Evolutionary conservation across 2,113 vertebrate species (phyloP).

Genomic region (Pterocles burchelli): DNA sequence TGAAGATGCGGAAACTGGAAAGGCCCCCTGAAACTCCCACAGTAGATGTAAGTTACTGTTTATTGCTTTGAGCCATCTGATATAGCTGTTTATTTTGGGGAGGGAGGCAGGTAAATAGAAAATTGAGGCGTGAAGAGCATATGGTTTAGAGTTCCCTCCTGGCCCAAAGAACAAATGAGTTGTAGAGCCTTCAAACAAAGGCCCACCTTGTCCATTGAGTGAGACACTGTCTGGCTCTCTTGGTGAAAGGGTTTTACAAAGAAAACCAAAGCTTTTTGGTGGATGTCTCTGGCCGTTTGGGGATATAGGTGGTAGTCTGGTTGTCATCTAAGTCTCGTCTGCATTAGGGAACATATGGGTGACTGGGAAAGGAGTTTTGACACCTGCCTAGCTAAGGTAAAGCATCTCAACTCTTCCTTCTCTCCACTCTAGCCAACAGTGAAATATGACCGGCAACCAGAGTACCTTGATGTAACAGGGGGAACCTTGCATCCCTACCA

Average conservation of each 20-base stretch:
- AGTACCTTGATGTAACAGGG: constrained; percentile 91
- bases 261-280: neutral
- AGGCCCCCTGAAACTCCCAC: constrained; percentile 93
- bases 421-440: constrained; percentile 86
- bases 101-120: neutral
- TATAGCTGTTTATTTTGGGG: neutral
- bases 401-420: neutral
- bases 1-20: constrained; percentile 90
- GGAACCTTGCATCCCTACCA: constrained; percentile 96
- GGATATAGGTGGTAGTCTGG: neutral
- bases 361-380: neutral
- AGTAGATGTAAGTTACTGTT: constrained; percentile 85
- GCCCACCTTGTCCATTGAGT: fast-evolving
- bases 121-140: neutral
- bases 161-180: neutral
- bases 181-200: neutral
- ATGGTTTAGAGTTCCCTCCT: neutral
- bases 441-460: constrained; percentile 94
- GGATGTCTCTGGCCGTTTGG: neutral
- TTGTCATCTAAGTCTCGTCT: neutral
- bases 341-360: neutral
- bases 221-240: neutral
- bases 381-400: neutral
- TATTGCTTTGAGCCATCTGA: neutral
- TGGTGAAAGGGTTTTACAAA: neutral